Base-by-base conservation (phyloP, 1,140 invertebrate genomes). In the Aradophagus sp. region DNA sequence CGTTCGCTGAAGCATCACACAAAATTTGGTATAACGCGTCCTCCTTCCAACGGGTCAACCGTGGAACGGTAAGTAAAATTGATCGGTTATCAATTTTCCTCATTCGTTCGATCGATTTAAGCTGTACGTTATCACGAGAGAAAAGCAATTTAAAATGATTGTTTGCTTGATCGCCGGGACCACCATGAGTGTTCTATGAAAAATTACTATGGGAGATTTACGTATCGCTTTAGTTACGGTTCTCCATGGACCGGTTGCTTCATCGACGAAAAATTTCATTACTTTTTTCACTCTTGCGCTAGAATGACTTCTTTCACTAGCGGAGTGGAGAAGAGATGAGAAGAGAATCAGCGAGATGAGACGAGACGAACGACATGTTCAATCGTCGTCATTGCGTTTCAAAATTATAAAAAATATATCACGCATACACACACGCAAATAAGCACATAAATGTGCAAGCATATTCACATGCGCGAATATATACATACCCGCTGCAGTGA, bases 251-350 rank as follows among this genome's bases (percentile, higher is more conserved):
- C 47, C 53, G 29, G 38, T n/a, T n/a, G n/a, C n/a, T n/a, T n/a
- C n/a, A n/a, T n/a, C n/a, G n/a, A n/a, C 38, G 52, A 52, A 62
- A 62, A 53, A 65, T 69, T 70, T 70, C 62, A 55, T 74, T 70
- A 73, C 59, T 69, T 75, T 73, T 69, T 69, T 65, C 48, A 65
- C 35, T 41, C 53, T 45, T 44, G 45, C 17, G 8, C 26, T 17
- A 17, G 66, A 75, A 77, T 74, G 72, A 73, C 74, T 78, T 73
- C 66, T 77, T 77, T 68, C 67, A 27, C 14, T 11, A 11, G n/a
- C n/a, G n/a, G n/a, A n/a, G n/a, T n/a, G n/a, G n/a, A n/a, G n/a
- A n/a, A n/a, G n/a, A 31, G 26, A 17, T 36, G 14, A 6, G 8
- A 8, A 8, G 4, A 23, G 20, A 23, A 23, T 23, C 20, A 23